Evolutionary conservation across 1,140 invertebrate species (phyloP).

Genomic region (Drosophila navojoa): DNA sequence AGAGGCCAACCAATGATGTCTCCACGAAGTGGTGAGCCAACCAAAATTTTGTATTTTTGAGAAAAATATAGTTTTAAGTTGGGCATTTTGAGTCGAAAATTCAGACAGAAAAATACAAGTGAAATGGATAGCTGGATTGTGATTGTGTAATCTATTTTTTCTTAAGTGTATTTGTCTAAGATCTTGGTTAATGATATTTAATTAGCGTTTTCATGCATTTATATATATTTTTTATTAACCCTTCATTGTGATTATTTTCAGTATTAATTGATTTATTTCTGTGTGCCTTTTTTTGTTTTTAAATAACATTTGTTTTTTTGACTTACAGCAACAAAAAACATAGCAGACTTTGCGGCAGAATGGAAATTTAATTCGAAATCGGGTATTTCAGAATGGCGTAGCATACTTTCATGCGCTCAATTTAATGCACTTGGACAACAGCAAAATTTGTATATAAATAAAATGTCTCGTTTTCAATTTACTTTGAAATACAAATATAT

Average conservation of each 20-base stretch:
- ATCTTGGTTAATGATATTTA: too few species aligned
- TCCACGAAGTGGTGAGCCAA: not conserved
- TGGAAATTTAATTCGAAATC: too few species aligned
- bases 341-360: slow-evolving; percentile 22
- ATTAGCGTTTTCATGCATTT: slow-evolving; percentile 51
- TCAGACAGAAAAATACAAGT: too few species aligned
- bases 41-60: not conserved
- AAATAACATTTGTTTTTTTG: not conserved
- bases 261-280: slow-evolving; percentile 36
- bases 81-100: not conserved
- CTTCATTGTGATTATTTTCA: slow-evolving; percentile 45
- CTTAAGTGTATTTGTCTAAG: not conserved
- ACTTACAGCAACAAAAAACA: not conserved
- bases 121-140: too few species aligned
- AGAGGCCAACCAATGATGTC: not conserved
- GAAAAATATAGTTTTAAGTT: slow-evolving; percentile 10
- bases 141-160: not conserved
- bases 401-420: slow-evolving; percentile 34
- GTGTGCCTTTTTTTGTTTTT: not conserved
- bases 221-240: slow-evolving; percentile 55
- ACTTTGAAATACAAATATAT: too few species aligned
- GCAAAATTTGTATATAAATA: too few species aligned
- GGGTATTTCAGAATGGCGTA: not conserved
- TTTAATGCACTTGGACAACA: too few species aligned
- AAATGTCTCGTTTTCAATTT: too few species aligned